phyloP scores from a whole-genome alignment of 1,140 invertebrate species.

The Samia ricini region DNA sequence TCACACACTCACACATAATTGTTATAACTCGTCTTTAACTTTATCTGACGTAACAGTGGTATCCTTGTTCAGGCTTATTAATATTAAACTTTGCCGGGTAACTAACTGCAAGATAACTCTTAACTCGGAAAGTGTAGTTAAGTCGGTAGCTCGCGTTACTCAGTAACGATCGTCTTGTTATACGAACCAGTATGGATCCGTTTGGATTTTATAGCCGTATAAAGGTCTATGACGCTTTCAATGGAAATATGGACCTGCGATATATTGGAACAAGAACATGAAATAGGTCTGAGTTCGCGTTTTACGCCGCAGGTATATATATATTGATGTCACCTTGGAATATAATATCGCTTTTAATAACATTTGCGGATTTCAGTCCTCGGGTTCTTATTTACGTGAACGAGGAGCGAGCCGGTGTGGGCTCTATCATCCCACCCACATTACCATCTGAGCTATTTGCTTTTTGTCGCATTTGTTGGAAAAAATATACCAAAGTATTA shows the following conservation, averaged over 20 bases:
- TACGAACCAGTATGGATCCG: background rate
- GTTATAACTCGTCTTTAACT: background rate
- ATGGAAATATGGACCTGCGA: background rate
- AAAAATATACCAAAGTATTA: too few species aligned
- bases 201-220: background rate
- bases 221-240: conserved; percentile 1
- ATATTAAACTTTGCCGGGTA: background rate
- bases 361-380: background rate
- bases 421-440: background rate
- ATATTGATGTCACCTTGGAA: background rate
- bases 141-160: background rate
- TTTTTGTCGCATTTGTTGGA: too few species aligned
- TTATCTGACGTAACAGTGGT: background rate
- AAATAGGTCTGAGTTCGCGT: background rate
- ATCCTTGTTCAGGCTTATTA: background rate
- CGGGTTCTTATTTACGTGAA: too few species aligned
- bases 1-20: background rate
- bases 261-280: background rate
- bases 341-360: background rate
- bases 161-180: background rate
- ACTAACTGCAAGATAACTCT: background rate
- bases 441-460: background rate
- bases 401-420: background rate
- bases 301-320: background rate
- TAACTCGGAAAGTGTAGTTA: background rate